These are phyloP conservation scores for Pantherophis vulpinus DNA, from an alignment of 2,797 vertebrate species.

Conservation along the genomic window DNA sequence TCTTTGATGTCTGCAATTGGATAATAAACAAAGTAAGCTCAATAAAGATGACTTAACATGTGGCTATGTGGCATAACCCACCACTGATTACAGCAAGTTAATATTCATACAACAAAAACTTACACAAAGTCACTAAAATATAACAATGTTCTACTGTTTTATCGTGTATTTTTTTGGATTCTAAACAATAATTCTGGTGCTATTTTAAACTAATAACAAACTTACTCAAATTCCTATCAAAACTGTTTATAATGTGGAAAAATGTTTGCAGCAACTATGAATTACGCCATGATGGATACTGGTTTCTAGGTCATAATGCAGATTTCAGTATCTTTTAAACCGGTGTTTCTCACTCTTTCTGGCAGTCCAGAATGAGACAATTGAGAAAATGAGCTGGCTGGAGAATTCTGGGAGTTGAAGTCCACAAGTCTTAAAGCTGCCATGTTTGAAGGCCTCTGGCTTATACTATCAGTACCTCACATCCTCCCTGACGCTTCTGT, in stretches of 20 bases:
- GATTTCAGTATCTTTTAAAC: background rate
- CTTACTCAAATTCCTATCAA: background rate
- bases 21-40: background rate
- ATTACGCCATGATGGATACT: background rate
- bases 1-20: constrained; percentile 85
- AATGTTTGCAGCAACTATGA: background rate
- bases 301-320: background rate
- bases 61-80: background rate
- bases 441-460: too few relatives aligned
- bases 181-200: background rate
- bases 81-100: background rate
- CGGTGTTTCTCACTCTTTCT: background rate
- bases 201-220: background rate
- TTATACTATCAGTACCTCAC: background rate
- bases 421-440: too few relatives aligned
- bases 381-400: too few relatives aligned
- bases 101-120: background rate
- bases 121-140: background rate
- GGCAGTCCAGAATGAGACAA: too few relatives aligned
- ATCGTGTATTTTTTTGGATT: background rate
- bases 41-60: background rate
- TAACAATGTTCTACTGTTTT: background rate
- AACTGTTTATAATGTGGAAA: background rate
- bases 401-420: too few relatives aligned
- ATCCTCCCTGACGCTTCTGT: background rate